These are phyloP conservation scores for Solenopsis invicta DNA, from an alignment of 1,140 invertebrate genomes.

Conservation along the genomic window DNA sequence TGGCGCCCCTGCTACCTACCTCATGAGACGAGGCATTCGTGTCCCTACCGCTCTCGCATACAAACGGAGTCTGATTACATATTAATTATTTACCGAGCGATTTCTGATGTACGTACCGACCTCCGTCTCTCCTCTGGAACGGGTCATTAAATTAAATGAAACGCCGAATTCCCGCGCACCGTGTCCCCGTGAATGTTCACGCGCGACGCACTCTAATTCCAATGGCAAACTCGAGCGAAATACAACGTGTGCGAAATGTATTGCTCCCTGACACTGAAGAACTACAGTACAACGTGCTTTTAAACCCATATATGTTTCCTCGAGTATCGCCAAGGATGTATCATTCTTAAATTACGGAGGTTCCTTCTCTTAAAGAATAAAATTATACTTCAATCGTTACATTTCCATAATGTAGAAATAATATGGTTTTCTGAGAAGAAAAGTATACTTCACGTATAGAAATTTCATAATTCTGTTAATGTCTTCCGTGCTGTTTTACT, in stretches of 20 bases:
- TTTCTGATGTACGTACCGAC: conserved; percentile 75
- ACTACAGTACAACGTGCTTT: background rate
- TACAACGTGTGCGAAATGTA: background rate
- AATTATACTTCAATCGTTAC: background rate
- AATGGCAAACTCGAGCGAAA: conserved; percentile 27
- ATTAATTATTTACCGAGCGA: conserved; percentile 86
- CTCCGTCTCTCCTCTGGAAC: conserved; percentile 68
- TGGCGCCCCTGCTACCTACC: conserved; percentile 78
- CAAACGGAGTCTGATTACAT: conserved; percentile 84
- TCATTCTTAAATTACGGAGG: background rate
- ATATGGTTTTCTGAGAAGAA: background rate
- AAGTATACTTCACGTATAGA: background rate
- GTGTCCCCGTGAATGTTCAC: conserved; percentile 28
- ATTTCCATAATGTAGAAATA: background rate
- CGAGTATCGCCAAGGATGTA: background rate
- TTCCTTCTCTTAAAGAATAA: background rate
- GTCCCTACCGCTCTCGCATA: conserved; percentile 76
- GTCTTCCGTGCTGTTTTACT: background rate
- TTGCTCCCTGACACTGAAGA: background rate
- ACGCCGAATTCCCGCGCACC: conserved; percentile 73
- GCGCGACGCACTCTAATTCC: conserved; percentile 40
- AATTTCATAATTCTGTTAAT: background rate
- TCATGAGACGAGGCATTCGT: conserved; percentile 67
- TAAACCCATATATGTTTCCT: background rate
- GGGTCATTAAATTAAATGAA: conserved; percentile 84